Conservation (phyloP, 2,113 vertebrate species). For the Beaufortia kweichowensis region DNA sequence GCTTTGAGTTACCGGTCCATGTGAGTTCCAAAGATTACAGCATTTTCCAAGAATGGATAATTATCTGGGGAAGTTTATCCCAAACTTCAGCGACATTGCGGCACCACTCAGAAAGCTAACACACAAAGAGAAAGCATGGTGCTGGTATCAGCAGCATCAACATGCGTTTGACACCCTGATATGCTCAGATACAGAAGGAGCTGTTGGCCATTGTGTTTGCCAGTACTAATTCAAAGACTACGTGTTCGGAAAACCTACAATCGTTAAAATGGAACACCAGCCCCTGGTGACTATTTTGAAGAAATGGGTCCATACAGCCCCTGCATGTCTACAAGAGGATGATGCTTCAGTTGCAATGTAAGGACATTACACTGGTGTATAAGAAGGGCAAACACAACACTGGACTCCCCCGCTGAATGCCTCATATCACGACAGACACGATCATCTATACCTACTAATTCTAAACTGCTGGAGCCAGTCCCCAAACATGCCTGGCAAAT, state of each 20-base stretch:
- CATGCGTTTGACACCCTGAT: background rate
- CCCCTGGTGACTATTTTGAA: conserved; percentile 40
- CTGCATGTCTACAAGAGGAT: conserved; percentile 20
- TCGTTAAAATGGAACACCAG: conserved; percentile 37
- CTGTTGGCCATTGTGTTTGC: conserved; percentile 36
- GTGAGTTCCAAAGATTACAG: no score
- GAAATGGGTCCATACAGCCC: conserved; percentile 27
- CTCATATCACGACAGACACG: no score
- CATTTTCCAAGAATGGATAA: no score
- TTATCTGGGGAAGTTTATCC: no score
- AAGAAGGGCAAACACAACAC: conserved; percentile 3
- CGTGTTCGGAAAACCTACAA: background rate
- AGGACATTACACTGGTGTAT: conserved; percentile 6
- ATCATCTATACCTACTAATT: no score
- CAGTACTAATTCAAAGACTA: conserved; percentile 35
- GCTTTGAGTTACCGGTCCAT: no score
- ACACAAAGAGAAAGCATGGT: no score
- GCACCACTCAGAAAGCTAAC: no score
- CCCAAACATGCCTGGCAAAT: background rate
- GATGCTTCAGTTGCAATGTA: conserved; percentile 18
- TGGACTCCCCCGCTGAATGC: no score
- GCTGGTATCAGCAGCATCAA: no score
- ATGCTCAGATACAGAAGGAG: conserved; percentile 31
- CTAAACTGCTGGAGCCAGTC: no score
- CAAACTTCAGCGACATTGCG: no score